These are phyloP conservation scores for Xyrichtys novacula DNA, from an alignment of 2,797 vertebrate genomes.

Conservation along the genomic window DNA sequence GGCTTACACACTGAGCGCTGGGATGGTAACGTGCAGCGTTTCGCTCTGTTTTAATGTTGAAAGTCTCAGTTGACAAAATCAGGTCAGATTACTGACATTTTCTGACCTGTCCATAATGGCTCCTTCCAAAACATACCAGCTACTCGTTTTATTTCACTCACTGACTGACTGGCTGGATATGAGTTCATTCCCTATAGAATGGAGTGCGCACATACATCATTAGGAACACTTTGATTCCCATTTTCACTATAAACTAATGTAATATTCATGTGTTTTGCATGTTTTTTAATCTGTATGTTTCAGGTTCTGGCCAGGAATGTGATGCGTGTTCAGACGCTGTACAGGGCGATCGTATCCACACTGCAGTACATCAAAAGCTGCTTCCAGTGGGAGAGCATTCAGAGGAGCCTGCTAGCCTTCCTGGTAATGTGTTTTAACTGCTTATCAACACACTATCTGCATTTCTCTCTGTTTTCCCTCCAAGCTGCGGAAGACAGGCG, in stretches of 20 bases:
- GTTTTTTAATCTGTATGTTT: constrained; percentile 53
- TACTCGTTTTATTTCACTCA: constrained; percentile 8
- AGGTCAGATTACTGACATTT: constrained; percentile 68
- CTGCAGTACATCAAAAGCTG: constrained; percentile 95
- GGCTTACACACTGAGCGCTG: constrained; percentile 52
- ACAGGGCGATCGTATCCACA: constrained; percentile 88
- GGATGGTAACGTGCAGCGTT: constrained; percentile 41
- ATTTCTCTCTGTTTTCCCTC: constrained; percentile 59
- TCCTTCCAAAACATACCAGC: constrained; percentile 37
- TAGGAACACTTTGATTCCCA: constrained; percentile 7
- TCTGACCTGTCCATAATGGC: constrained; percentile 34
- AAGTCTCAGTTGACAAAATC: constrained; percentile 65
- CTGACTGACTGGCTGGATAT: constrained; percentile 1
- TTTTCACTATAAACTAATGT: not conserved
- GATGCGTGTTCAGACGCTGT: constrained; percentile 91
- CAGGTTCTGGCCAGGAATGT: constrained; percentile 94
- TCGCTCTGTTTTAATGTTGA: constrained; percentile 51
- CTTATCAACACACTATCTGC: constrained; percentile 67
- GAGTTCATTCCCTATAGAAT: not conserved
- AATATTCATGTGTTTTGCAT: constrained; percentile 26
- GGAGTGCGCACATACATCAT: not conserved
- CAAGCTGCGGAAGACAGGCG: constrained; percentile 61
- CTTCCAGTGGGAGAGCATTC: constrained; percentile 95
- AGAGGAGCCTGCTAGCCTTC: constrained; percentile 92
- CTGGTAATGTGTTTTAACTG: constrained; percentile 86